Evolutionary conservation across 2,797 vertebrate genomes (phyloP), one percentile per base, ranked within the genome.

Genomic region (Rhyacichthys aspro): DNA sequence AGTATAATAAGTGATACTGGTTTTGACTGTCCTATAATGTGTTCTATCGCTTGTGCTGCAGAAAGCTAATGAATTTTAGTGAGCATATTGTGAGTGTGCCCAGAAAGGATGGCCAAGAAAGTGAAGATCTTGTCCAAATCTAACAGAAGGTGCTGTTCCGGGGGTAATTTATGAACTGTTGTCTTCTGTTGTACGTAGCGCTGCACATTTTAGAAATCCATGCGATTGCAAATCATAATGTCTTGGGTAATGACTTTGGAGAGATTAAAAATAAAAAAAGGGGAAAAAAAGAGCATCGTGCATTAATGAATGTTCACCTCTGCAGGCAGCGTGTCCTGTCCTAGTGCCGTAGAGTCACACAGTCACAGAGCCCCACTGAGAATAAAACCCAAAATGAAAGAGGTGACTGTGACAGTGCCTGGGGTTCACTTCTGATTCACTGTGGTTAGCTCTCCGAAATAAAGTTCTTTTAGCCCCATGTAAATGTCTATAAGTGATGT

Each of bases 101-200:
- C 76, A 77, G 74, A 75, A 52, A 72, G 61, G 63, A 58, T 80
- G 82, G 80, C 77, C 80, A 81, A 86, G 72, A 78, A 86, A 77
- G 67, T 38, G 53, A 66, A 73, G 66, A 63, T 61, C 55, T 72
- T 73, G 66, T 66, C 66, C 75, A 82, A 65, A 61, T 84, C 69
- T 67, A 70, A 68, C 66, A 68, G 75, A 70, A 77, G 74, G 61
- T 72, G 70, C 41, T 68, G 72, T 7, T 37, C 70, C 46, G 12
- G 23, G 56, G 64, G 33, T 72, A 74, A 79, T 79, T 78, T 86
- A 79, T 80, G 48, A 76, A 77, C 54, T 54, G 72, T 69, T 75
- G 66, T 55, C 61, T 64, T 8, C 43, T 54, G 55, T 33, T 74
- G 53, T 63, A 74, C 63, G 75, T 54, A 43, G 43, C 44, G 44